Conservation (phyloP, 2,797 vertebrate species). For the Onychomys leucogaster region DNA sequence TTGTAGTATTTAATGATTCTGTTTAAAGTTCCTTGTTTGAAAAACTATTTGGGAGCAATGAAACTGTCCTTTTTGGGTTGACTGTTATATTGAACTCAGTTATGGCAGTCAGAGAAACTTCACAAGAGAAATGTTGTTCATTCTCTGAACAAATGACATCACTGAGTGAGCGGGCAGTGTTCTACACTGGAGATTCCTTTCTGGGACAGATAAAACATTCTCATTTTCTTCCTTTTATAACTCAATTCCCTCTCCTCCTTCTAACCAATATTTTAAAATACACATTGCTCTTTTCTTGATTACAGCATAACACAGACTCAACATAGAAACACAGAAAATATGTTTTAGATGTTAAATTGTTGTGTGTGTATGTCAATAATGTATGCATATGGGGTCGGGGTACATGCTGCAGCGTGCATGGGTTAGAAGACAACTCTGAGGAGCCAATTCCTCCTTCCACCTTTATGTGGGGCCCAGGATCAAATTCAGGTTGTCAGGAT, state of each 20-base stretch:
- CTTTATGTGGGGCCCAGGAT: neutral
- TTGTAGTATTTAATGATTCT: slow-evolving; percentile 50
- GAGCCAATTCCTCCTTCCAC: too few relatives aligned
- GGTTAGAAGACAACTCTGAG: neutral
- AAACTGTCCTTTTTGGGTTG: slow-evolving; percentile 27
- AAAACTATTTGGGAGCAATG: neutral
- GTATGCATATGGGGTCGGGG: neutral
- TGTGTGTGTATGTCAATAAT: neutral
- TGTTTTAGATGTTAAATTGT: neutral
- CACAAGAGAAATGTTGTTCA: neutral
- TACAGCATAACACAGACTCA: slow-evolving; percentile 22
- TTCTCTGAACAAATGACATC: slow-evolving; percentile 55
- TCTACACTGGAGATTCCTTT: slow-evolving; percentile 57
- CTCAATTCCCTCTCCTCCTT: neutral
- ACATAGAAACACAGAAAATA: neutral
- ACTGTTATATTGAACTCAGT: slow-evolving; percentile 7
- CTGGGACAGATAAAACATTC: slow-evolving; percentile 35
- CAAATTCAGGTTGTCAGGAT: neutral
- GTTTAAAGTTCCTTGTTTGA: slow-evolving; percentile 29
- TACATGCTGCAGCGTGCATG: neutral
- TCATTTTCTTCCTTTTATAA: neutral
- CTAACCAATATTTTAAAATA: neutral
- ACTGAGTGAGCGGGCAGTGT: neutral
- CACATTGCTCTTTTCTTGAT: slow-evolving; percentile 31
- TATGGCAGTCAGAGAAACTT: slow-evolving; percentile 29